phyloP scores from a whole-genome alignment of 2,888 invertebrate species.

The Eledona agricola region DNA sequence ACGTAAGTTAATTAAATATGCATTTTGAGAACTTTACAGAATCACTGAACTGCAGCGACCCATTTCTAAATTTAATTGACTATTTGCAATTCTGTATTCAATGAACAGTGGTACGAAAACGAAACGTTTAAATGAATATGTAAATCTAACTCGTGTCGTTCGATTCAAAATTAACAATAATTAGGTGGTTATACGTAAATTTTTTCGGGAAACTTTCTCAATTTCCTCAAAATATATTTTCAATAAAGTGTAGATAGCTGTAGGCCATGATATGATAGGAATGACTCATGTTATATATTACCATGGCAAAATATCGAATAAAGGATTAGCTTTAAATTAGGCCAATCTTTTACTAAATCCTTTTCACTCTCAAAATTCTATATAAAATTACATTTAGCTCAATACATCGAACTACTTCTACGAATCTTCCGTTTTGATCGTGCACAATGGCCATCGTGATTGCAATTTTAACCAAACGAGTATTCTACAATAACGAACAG shows the following conservation, averaged over 20 bases:
- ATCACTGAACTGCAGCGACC: slow-evolving; percentile 28
- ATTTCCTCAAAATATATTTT: slow-evolving; percentile 28
- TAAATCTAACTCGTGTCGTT: slow-evolving; percentile 26
- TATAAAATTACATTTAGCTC: slow-evolving; percentile 1
- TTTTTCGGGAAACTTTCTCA: slow-evolving; percentile 22
- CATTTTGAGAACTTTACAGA: slow-evolving; percentile 20
- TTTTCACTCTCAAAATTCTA: slow-evolving; percentile 20
- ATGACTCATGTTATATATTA: slow-evolving; percentile 8
- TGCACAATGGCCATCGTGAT: too few relatives aligned
- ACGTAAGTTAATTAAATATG: slow-evolving; percentile 35
- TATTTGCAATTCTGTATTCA: slow-evolving; percentile 15
- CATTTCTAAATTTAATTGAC: slow-evolving; percentile 21
- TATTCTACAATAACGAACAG: too few relatives aligned
- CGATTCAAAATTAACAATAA: slow-evolving; percentile 33
- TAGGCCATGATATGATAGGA: slow-evolving; percentile 20
- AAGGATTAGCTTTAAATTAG: slow-evolving; percentile 21
- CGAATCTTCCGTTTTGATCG: too few relatives aligned
- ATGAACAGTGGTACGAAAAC: slow-evolving; percentile 3
- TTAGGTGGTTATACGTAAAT: slow-evolving; percentile 18
- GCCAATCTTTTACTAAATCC: slow-evolving; percentile 11
- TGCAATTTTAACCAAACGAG: too few relatives aligned
- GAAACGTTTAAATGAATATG: slow-evolving; percentile 28
- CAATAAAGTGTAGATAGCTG: slow-evolving; percentile 14
- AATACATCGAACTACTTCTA: slow-evolving; percentile 18
- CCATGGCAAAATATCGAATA: slow-evolving; percentile 21